Percentiles rank a stretch among this genome's conserved stretches.
These are phyloP conservation scores for Pogona vitticeps DNA, from an alignment of 2,113 vertebrate species.

Conservation along the genomic window DNA sequence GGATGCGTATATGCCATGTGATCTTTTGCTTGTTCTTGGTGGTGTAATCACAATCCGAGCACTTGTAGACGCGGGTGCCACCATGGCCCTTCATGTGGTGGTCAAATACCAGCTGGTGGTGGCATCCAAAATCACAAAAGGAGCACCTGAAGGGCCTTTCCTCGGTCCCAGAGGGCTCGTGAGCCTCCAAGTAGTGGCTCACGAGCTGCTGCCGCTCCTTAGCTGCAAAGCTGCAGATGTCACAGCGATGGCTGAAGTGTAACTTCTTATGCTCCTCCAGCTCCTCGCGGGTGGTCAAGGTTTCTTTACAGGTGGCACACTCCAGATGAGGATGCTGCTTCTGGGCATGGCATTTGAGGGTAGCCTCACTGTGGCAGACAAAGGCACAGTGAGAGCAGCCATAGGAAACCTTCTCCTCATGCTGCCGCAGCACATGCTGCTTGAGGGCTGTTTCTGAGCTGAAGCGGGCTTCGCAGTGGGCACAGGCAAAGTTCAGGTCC, in stretches of 20 bases:
- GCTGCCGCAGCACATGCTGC: conserved; percentile 86
- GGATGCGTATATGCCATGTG: conserved; percentile 94
- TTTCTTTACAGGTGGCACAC: conserved; percentile 81
- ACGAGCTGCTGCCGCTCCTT: conserved; percentile 84
- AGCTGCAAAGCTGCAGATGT: conserved; percentile 84
- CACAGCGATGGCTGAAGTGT: conserved; percentile 86
- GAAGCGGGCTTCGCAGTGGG: conserved; percentile 85
- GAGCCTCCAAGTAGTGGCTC: conserved; percentile 84
- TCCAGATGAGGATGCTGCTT: conserved; percentile 79
- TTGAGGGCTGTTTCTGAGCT: conserved; percentile 89
- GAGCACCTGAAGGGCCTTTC: conserved; percentile 83
- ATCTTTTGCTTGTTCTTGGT: conserved; percentile 97
- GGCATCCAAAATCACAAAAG: conserved; percentile 86
- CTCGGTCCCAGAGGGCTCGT: conserved; percentile 70
- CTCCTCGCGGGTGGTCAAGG: conserved; percentile 74
- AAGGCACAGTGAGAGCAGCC: conserved; percentile 83
- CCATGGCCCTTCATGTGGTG: conserved; percentile 93
- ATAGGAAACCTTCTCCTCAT: conserved; percentile 74
- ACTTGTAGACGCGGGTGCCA: conserved; percentile 90
- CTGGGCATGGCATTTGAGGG: conserved; percentile 81
- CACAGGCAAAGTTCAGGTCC: conserved; percentile 79
- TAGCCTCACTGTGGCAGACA: conserved; percentile 77
- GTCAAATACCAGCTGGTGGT: conserved; percentile 89
- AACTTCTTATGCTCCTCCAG: conserved; percentile 80
- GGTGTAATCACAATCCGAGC: conserved; percentile 89